These are phyloP conservation scores for Ormyrus labotus DNA, from an alignment of 2,888 invertebrate genomes.

Conservation along the genomic window DNA sequence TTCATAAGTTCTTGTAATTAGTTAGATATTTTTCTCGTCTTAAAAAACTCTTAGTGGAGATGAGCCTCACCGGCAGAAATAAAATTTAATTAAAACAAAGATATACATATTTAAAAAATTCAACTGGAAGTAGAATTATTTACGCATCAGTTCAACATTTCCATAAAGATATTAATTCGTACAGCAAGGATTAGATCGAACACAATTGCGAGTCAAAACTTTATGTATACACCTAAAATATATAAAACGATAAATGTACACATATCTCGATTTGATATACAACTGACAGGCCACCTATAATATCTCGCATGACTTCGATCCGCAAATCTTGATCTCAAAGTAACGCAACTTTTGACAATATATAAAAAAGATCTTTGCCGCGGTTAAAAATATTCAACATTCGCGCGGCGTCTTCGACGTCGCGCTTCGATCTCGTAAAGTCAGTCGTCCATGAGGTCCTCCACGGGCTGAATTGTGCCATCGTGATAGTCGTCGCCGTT, in stretches of 20 bases:
- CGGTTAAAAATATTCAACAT: background rate
- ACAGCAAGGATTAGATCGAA: constrained; percentile 15
- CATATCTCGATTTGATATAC: background rate
- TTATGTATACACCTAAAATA: background rate
- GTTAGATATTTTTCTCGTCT: no score
- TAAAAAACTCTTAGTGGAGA: no score
- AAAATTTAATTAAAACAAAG: no score
- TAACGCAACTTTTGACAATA: no score
- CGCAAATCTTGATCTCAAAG: no score
- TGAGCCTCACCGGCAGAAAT: no score
- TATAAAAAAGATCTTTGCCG: background rate
- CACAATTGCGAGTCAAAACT: background rate
- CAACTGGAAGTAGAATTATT: constrained; percentile 23
- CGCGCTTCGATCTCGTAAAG: constrained; percentile 48
- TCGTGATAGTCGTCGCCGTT: constrained; percentile 27
- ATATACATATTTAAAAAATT: background rate
- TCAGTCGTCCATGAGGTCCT: constrained; percentile 53
- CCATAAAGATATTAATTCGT: background rate
- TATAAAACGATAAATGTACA: background rate
- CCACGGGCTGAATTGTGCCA: constrained; percentile 31
- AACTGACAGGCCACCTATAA: no score
- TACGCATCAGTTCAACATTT: constrained; percentile 38
- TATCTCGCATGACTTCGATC: no score
- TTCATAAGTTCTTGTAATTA: background rate
- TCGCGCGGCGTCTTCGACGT: constrained; percentile 13